These are phyloP conservation scores for Cricetomys ansorgei DNA, from an alignment of 2,113 vertebrate genomes.

Conservation along the genomic window DNA sequence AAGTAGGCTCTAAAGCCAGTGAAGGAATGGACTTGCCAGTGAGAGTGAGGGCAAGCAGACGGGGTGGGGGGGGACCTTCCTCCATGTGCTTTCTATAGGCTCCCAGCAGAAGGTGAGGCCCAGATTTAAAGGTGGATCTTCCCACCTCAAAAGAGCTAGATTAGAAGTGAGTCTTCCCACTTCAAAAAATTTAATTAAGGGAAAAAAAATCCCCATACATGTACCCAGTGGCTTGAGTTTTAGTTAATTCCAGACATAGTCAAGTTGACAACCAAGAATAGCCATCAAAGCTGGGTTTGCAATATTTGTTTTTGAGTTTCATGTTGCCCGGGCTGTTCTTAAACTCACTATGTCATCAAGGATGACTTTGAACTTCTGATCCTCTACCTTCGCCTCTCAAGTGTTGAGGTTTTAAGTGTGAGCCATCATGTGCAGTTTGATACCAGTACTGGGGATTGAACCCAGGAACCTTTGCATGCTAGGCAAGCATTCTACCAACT, in stretches of 20 bases:
- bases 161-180: not conserved
- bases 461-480: not conserved
- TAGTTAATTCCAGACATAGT: not conserved
- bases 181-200: not conserved
- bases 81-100: no score
- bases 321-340: not conserved
- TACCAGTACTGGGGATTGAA: not conserved
- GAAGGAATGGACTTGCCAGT: not conserved
- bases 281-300: not conserved
- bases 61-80: no score
- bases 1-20: not conserved
- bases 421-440: not conserved
- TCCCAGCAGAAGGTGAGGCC: not conserved
- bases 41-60: not conserved
- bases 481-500: not conserved
- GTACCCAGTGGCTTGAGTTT: not conserved
- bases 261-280: not conserved
- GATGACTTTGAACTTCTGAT: not conserved
- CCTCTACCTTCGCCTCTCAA: not conserved
- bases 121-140: not conserved
- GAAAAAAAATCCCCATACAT: not conserved
- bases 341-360: not conserved
- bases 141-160: not conserved
- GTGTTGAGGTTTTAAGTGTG: not conserved
- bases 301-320: not conserved